These are phyloP conservation scores for Heterotilapia buettikoferi DNA, from an alignment of 2,113 vertebrate species.

Conservation along the genomic window DNA sequence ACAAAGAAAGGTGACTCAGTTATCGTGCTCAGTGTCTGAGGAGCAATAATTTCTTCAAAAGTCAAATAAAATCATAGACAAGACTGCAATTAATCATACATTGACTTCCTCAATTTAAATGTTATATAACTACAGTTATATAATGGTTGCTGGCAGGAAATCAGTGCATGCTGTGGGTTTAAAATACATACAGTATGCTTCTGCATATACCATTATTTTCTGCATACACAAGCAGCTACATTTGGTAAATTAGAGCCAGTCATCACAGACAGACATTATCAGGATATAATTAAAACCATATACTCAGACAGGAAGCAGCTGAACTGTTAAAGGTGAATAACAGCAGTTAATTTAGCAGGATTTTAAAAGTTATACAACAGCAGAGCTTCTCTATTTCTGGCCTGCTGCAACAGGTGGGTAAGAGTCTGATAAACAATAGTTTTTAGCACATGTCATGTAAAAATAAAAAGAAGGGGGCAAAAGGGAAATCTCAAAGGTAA, in stretches of 20 bases:
- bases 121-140: neutral
- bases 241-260: neutral
- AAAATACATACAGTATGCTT: neutral
- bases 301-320: neutral
- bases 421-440: neutral
- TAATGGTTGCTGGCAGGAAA: neutral
- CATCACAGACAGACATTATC: neutral
- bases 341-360: neutral
- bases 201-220: neutral
- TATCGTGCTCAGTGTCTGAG: neutral
- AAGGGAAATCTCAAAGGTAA: conserved; percentile 28
- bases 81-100: neutral
- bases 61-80: neutral
- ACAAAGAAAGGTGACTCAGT: neutral
- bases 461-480: neutral
- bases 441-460: neutral
- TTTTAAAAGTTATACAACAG: neutral
- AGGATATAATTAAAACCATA: neutral
- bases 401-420: neutral
- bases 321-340: neutral
- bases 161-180: neutral
- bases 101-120: neutral
- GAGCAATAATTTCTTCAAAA: neutral
- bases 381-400: neutral
- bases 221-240: neutral